Evolutionary conservation across 2,113 vertebrate genomes (phyloP).

Genomic region (Cervus canadensis): DNA sequence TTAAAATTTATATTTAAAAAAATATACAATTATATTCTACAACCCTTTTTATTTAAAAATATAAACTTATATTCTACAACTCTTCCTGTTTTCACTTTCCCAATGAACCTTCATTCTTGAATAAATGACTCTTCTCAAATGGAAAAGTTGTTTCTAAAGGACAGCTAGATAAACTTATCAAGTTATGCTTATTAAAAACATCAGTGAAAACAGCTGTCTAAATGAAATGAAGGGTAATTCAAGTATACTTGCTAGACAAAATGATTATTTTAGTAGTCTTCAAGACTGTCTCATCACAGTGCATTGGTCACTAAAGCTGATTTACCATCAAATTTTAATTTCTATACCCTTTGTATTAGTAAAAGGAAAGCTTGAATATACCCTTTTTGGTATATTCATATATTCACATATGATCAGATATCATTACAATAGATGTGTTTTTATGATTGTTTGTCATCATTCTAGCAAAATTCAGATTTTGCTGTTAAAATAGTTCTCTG

Average conservation of each 20-base stretch:
- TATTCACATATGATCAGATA: background rate
- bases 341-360: background rate
- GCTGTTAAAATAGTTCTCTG: background rate
- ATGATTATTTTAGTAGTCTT: background rate
- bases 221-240: background rate
- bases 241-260: background rate
- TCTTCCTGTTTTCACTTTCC: background rate
- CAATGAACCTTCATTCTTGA: background rate
- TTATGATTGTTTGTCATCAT: background rate
- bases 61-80: background rate
- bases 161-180: background rate
- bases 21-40: background rate
- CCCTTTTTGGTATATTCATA: background rate
- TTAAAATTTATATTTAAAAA: background rate
- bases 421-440: background rate
- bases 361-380: background rate
- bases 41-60: background rate
- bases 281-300: background rate
- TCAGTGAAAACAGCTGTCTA: background rate
- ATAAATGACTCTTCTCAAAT: background rate
- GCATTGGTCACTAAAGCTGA: background rate
- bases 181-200: background rate
- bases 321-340: background rate
- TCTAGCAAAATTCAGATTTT: constrained; percentile 26
- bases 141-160: background rate